Base-by-base conservation (phyloP, 2,888 invertebrate species). In the Argyresthia albistria region DNA sequence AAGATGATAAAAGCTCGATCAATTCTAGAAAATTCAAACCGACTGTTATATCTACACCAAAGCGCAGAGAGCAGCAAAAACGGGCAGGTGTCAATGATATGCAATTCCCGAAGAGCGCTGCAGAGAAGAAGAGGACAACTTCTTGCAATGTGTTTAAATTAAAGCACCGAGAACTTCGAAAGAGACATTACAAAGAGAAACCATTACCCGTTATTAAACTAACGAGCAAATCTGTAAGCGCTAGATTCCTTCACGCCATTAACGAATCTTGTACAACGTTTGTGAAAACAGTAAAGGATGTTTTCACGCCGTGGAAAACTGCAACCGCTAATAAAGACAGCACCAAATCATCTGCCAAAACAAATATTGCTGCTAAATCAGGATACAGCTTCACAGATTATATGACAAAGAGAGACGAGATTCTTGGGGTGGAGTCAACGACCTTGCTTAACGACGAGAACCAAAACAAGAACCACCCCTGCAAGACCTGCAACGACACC, bases 401-500 rank as follows among this genome's bases (percentile, higher is more conserved):
- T 52, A 82, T 83, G 80, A 60, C 63, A 9, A 66, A 65, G 57
- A 70, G 80, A 60, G 79, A 82, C 42, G 68, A 69, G 3, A 56
- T 60, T 15, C 43, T 66, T 1, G 60, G 55, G 39, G 56, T 60
- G 14, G 56, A 62, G 12, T 15, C 45, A 4, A 53, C 43, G 55
- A 59, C 4, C 56, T 60, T 11, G 67, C 59, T 51, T 45, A 54
- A 25, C 25, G 15, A 43, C 16, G 25, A n/a, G n/a, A 50, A 16
- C 37, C 60, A 57, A 16, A 53, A 54, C 36, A 47, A 51, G 9
- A 58, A 58, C 11, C 60, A 62, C 53, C 61, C 64, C 1, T 84
- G 86, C 55, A 68, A 65, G 35, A 79, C 81, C 0, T 86, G 84
- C 57, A 70, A 81, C 48, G 67, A 81, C 57, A 83, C 84, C 0